Evolutionary conservation across 2,888 invertebrate genomes (phyloP).

Genomic region (Xylota segnis): DNA sequence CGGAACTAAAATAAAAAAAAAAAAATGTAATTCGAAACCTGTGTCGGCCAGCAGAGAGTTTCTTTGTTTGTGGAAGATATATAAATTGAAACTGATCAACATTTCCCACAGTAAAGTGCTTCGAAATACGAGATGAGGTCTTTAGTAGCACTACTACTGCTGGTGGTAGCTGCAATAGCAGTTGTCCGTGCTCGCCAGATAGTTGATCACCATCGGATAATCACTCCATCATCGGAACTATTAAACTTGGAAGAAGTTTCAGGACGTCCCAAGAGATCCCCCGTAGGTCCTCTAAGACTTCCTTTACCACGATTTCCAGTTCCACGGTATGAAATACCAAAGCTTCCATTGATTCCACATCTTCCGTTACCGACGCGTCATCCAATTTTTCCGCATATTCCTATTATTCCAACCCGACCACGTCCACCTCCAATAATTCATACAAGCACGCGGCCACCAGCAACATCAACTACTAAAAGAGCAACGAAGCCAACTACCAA

Average conservation of each 20-base stretch:
- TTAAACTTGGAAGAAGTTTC: not conserved
- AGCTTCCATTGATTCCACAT: not conserved
- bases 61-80: not conserved
- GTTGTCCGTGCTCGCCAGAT: not conserved
- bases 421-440: not conserved
- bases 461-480: too few relatives aligned
- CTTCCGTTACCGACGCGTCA: too few relatives aligned
- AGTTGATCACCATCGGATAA: not conserved
- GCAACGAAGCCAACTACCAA: too few relatives aligned
- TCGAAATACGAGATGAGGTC: conserved; percentile 42
- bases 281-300: not conserved
- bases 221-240: not conserved
- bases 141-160: not conserved
- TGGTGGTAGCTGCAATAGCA: not conserved
- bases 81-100: conserved; percentile 32
- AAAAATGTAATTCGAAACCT: conserved; percentile 12
- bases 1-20: not conserved
- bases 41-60: not conserved
- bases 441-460: too few relatives aligned
- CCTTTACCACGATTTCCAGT: not conserved
- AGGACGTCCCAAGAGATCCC: not conserved
- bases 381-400: not conserved
- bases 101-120: not conserved
- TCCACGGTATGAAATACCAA: not conserved
- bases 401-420: not conserved